Evolutionary conservation across 2,888 invertebrate species (phyloP).

Genomic region (Nebria salina): DNA sequence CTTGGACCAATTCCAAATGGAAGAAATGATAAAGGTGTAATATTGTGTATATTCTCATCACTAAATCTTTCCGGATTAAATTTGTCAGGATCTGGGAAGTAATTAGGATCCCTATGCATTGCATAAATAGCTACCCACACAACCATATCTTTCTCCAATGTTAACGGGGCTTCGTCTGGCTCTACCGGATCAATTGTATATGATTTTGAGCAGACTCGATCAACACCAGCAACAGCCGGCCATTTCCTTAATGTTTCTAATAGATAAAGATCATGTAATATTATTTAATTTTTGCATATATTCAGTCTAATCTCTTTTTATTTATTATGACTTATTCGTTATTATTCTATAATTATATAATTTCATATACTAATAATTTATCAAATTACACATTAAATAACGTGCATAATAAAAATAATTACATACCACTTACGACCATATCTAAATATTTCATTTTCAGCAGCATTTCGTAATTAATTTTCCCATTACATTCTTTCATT

Average conservation of each 20-base stretch:
- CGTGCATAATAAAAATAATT: neutral
- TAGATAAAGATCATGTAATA: neutral
- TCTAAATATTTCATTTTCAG: conserved; percentile 61
- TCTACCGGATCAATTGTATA: conserved; percentile 59
- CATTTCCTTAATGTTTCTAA: conserved; percentile 60
- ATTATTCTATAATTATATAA: too few relatives aligned
- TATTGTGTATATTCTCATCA: conserved; percentile 3
- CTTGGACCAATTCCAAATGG: conserved; percentile 64
- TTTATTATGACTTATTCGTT: too few relatives aligned
- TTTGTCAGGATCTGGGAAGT: conserved; percentile 59
- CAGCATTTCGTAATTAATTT: conserved; percentile 57
- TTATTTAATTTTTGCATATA: neutral
- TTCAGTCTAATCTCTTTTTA: too few relatives aligned
- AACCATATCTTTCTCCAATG: conserved; percentile 53
- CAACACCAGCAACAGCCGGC: conserved; percentile 57
- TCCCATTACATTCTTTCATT: conserved; percentile 51
- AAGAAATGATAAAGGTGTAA: conserved; percentile 55
- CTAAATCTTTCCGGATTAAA: neutral
- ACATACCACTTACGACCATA: conserved; percentile 61
- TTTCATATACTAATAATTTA: too few relatives aligned
- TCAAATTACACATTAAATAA: too few relatives aligned
- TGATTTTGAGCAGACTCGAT: conserved; percentile 57
- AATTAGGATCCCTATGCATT: conserved; percentile 61
- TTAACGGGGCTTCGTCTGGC: conserved; percentile 53
- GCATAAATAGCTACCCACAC: conserved; percentile 50